These are phyloP conservation scores for Cyaniris semiargus DNA, from an alignment of 2,888 invertebrate species.

Conservation along the genomic window DNA sequence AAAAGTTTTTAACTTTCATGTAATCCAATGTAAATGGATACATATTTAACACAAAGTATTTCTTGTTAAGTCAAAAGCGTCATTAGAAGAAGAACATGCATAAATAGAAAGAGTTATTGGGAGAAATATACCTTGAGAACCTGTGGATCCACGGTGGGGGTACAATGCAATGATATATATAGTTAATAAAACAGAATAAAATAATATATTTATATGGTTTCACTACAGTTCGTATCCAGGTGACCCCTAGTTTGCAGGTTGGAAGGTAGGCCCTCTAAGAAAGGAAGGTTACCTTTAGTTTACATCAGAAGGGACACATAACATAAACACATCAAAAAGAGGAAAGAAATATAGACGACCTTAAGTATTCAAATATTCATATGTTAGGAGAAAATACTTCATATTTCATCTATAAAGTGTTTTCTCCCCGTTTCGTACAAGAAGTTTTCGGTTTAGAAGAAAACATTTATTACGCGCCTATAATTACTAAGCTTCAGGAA, in stretches of 20 bases:
- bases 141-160: slow-evolving; percentile 79
- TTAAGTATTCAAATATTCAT: slow-evolving; percentile 45
- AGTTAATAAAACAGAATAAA: slow-evolving; percentile 74
- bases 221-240: slow-evolving; percentile 63
- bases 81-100: slow-evolving; percentile 63
- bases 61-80: not conserved
- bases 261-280: slow-evolving; percentile 57
- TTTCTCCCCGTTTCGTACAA: slow-evolving; percentile 50
- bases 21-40: not conserved
- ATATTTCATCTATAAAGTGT: not conserved
- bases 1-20: not conserved
- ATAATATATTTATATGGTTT: slow-evolving; percentile 56
- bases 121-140: slow-evolving; percentile 82
- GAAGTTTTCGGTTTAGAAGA: slow-evolving; percentile 66
- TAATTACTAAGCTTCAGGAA: slow-evolving; percentile 77
- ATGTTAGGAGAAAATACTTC: slow-evolving; percentile 13
- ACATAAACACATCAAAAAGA: slow-evolving; percentile 71
- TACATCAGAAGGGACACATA: slow-evolving; percentile 66
- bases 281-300: slow-evolving; percentile 58
- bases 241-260: slow-evolving; percentile 66
- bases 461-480: slow-evolving; percentile 81
- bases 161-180: slow-evolving; percentile 76
- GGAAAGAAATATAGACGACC: slow-evolving; percentile 59
- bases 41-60: not conserved
- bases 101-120: slow-evolving; percentile 75